Evolutionary conservation across 37 sponge, comb jelly and placozoan species (phyloP), one percentile per base, ranked within the genome.

Genomic region (Theonella swinhoei): DNA sequence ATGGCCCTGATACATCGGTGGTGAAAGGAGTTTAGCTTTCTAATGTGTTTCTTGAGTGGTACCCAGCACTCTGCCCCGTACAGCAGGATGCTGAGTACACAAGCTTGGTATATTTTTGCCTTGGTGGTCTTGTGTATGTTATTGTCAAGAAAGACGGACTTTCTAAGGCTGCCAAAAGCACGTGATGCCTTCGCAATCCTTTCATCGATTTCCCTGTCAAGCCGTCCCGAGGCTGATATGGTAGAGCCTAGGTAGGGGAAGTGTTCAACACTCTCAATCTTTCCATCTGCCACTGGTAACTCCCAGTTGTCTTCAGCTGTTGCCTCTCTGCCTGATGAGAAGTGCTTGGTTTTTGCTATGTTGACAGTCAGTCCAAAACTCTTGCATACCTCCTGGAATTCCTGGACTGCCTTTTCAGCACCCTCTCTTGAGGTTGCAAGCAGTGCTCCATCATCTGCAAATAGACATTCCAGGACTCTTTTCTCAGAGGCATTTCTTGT

Each of bases 361-460:
- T 72, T 85, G 24, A 85, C 78, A n/a, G 71, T 76, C 22, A 85
- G 83, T 36, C 83, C 83, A 35, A 82, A 82, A n/a, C n/a, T n/a
- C n/a, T n/a, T n/a, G n/a, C n/a, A n/a, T n/a, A n/a, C n/a, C n/a
- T n/a, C n/a, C n/a, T n/a, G 39, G 24, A 29, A 72, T 31, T 38
- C 39, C n/a, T 23, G 24, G 19, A 72, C 24, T 38, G 23, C 22
- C 22, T 39, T 8, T 23, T 35, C 9, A 39, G 28, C 39, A 36
- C 14, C 76, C 14, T 11, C 26, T 54, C 61, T 58, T 58, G 26
- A 47, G 33, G 76, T 29, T 29, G 76, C 28, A 19, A 29, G 26
- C 28, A 75, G 28, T 11, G 36, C 7, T 3, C 32, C 42, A 62
- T 25, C 34, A 30, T 60, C 78, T 24, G 78, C 78, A 77, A 77